Evolutionary conservation across 2,797 vertebrate genomes (phyloP), one percentile per base, ranked within the genome.

Genomic region (Muraenolepis orangiensis): DNA sequence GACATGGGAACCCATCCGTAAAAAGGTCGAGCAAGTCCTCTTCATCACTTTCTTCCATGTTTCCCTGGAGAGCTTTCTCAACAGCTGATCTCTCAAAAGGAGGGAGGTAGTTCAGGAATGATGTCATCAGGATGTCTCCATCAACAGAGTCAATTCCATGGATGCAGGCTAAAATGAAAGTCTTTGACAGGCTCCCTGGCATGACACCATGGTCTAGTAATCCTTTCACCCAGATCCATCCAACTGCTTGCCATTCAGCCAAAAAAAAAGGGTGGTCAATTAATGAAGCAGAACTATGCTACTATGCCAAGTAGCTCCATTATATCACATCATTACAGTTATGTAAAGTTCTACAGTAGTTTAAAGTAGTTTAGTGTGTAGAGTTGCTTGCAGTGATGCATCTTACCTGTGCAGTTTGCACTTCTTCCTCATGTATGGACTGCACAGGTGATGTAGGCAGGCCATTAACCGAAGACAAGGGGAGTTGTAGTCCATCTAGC

Each of bases 151-250:
- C 75, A 26, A 75, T 73, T n/a, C 69, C 74, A 42, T 57, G 6
- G 12, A 80, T 72, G n/a, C 79, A 78, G 1, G 74, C 70, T 64
- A 82, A 72, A 76, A 83, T 85, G 70, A 82, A 83, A 72, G 77
- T 71, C 18, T 46, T 76, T 20, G 26, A 83, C 10, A 74, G 72
- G 29, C 34, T 81, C 67, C 81, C 66, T 34, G 67, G 76, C 16
- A 75, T 72, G 1, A 74, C n/a, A 64, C 78, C 51, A 18, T 76
- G 80, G 23, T 86, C 81, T 2, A 80, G 1, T 0, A 73, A 78
- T 64, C 80, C 67, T 71, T 83, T 85, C 5, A 74, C 67, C 78
- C 69, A 84, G 0, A 86, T 78, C 4, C 30, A 20, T 66, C 81
- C 81, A 46, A 72, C 76, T 23, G 77, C 72, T 75, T 80, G 46